A percentile compares a stretch with the other conserved stretches of the same genome.
phyloP scores from a whole-genome alignment of 2,888 invertebrate species.

The Drosophila anomelani region DNA sequence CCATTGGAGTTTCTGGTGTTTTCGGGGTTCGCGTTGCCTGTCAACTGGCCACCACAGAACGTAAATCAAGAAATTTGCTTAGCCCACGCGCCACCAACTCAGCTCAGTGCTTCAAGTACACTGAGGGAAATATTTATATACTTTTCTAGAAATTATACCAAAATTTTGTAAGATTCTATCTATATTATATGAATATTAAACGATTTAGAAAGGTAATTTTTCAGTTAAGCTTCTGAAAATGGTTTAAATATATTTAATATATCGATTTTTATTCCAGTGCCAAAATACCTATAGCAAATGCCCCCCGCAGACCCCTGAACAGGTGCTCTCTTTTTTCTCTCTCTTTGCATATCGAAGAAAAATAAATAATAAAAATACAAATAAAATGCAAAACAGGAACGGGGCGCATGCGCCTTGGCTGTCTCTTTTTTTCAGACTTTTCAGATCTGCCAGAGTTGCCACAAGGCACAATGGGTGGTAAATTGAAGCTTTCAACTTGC shows the following conservation, averaged over 20 bases:
- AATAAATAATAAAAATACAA: background rate
- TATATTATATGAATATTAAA: background rate
- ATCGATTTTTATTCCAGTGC: background rate
- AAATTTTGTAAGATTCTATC: too few relatives aligned
- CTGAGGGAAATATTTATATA: background rate
- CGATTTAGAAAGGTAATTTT: too few relatives aligned
- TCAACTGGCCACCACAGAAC: conserved; percentile 66
- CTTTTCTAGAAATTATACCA: too few relatives aligned
- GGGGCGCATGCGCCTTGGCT: conserved; percentile 33
- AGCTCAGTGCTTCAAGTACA: background rate
- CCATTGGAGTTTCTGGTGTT: conserved; percentile 27
- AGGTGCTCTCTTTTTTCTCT: conserved; percentile 20
- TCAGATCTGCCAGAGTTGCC: conserved; percentile 49
- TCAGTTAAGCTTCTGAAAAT: background rate
- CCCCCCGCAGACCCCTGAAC: conserved; percentile 19
- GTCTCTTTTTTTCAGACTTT: conserved; percentile 12
- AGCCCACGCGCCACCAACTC: conserved; percentile 66
- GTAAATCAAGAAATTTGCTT: conserved; percentile 77
- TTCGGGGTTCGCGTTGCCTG: conserved; percentile 47
- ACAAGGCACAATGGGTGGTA: conserved; percentile 79
- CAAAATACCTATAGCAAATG: conserved; percentile 13
- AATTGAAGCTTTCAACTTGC: conserved; percentile 79
- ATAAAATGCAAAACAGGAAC: conserved; percentile 18
- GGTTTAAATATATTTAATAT: background rate
- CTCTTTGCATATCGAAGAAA: conserved; percentile 13